Base-by-base conservation (phyloP, 2,888 invertebrate genomes). In the Diploptera punctata region DNA sequence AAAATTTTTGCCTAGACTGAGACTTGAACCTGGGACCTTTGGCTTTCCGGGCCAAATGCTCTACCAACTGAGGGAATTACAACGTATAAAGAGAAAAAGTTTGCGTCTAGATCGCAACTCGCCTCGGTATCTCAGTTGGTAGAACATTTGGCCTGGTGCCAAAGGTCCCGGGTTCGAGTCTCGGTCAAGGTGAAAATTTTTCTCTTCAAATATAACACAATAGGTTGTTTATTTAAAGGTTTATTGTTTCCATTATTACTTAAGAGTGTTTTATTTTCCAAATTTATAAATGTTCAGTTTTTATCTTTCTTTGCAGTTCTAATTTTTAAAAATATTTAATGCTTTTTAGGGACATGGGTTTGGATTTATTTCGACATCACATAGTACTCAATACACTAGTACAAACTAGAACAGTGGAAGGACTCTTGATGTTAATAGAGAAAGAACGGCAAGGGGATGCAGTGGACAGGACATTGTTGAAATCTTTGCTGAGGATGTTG, bases 401-500 rank as follows among this genome's bases (percentile, higher is more conserved):
- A 26, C 97, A 98, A 84, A 93, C 93, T 16, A 89, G 97, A 75
- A 95, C 97, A 0, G 97, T 99, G 10, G 97, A 97, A 79, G 98
- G 98, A 0, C 84, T 99, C 24, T 85, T 99, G 71, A 88, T 93
- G 86, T 86, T 98, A 10, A 98, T 99, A 69, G 97, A 98, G 81
- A 91, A 93, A 76, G 99, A 99, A 83, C 88, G 99, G 2, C 93
- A 93, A 77, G 99, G 98, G 0, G 97, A 98, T 81, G 89, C 94
- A 7, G 95, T 97, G 0, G 98, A 99, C 83, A 89, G 98, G 75
- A 94, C 94, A 0, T 86, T 99, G 78, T 87, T 99, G 24, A 99
- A 99, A 83, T 97, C 95, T 75, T 85, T 99, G 68, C 87, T 99
- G 38, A 87, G 98, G 78, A 99, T 99, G 99, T 87, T 99, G 71